Evolutionary conservation across 2,113 vertebrate genomes (phyloP), one percentile per base, ranked within the genome.

Genomic region (Prionailurus viverrinus): DNA sequence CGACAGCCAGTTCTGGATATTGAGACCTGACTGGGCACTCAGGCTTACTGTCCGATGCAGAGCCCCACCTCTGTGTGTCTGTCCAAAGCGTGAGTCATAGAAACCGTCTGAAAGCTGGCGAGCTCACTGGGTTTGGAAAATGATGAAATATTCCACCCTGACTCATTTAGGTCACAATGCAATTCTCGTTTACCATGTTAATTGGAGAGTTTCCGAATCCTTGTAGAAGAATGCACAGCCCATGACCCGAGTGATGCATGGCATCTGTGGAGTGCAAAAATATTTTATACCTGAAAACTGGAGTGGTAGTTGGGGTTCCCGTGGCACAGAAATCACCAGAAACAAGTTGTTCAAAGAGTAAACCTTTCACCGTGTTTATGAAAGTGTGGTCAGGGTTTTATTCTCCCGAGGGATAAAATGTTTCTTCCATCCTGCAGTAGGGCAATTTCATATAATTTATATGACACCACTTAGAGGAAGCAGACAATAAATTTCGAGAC

Each of bases 381-480:
- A 58, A 91, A 79, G 18, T 36, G 29, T 90, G 68, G 63, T 68
- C 80, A 65, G 74, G 10, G 16, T 36, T 90, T 91, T 74, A 63
- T 55, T 69, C 23, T 90, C 55, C 55, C 1, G 2, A 66, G 63
- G 69, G 15, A 63, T 65, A 61, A 83, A 92, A 71, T 63, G 21
- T 73, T 86, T 27, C 36, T 19, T 92, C 14, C 25, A 15, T 73
- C 83, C 45, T 94, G 6, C 66, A 73, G 12, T 61, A 65, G 65
- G 2, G 23, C 51, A 53, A 39, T 74, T 88, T 48, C 39, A 69
- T 48, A 21, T 82, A 51, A 96, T 92, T 94, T 94, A 94, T 91
- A 51, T 15, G 90, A 29, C 8, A 65, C 36, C 81, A 66, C 36
- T 93, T 95, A 89, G 68, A 79, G 39, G 82, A 92, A 96, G 31